Conservation (phyloP, 2,888 invertebrate genomes). For the Cheilosia vulpina region DNA sequence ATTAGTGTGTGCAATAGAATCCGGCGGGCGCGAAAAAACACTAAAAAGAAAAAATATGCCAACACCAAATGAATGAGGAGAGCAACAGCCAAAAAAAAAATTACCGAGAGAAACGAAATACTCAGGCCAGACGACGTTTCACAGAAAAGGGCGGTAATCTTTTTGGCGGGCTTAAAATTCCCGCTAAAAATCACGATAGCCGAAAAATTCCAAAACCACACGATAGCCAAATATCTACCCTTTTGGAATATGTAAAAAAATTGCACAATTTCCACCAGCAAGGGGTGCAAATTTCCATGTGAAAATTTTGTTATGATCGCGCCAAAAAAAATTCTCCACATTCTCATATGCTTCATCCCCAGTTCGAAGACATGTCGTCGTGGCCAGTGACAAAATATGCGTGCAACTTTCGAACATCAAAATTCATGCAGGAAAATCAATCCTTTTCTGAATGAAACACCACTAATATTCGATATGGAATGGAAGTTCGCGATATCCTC, state of each 20-base stretch:
- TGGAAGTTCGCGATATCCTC: slow-evolving; percentile 76
- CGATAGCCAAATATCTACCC: slow-evolving; percentile 12
- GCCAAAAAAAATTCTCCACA: slow-evolving; percentile 66
- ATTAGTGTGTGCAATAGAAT: slow-evolving; percentile 61
- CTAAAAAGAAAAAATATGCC: slow-evolving; percentile 1
- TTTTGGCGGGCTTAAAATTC: slow-evolving; percentile 69
- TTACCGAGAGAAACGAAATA: slow-evolving; percentile 45
- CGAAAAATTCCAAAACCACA: slow-evolving; percentile 42
- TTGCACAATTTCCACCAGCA: slow-evolving; percentile 27
- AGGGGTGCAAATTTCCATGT: slow-evolving; percentile 55
- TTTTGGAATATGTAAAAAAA: slow-evolving; percentile 46
- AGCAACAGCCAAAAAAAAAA: slow-evolving; percentile 43
- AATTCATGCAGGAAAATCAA: slow-evolving; percentile 75
- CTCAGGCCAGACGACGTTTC: slow-evolving; percentile 27
- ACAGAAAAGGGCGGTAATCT: slow-evolving; percentile 67
- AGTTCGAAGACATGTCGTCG: slow-evolving; percentile 68
- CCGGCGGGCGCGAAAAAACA: slow-evolving; percentile 67
- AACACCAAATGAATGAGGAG: slow-evolving; percentile 38
- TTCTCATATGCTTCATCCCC: slow-evolving; percentile 57
- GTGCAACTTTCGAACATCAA: slow-evolving; percentile 70
- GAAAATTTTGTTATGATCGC: slow-evolving; percentile 66
- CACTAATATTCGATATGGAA: slow-evolving; percentile 35
- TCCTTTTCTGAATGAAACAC: slow-evolving; percentile 78
- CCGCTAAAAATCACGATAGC: slow-evolving; percentile 43
- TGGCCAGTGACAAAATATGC: slow-evolving; percentile 50